Percentiles rank a stretch among this genome's conserved stretches.
These are phyloP conservation scores for Enteromius unitaeniatus DNA, from an alignment of 2,797 vertebrate species.

Conservation along the genomic window DNA sequence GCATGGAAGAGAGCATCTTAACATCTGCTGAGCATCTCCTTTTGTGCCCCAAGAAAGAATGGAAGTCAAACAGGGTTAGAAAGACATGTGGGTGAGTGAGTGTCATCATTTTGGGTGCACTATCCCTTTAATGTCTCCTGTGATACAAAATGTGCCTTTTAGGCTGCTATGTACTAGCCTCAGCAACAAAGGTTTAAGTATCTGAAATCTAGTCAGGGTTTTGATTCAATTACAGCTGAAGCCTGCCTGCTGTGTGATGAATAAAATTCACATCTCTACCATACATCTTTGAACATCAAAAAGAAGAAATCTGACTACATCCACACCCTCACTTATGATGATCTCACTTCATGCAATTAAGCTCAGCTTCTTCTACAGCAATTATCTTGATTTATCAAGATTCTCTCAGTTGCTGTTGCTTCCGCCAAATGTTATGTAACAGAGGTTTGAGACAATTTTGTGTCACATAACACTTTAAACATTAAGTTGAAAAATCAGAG, in stretches of 20 bases:
- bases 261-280: slow-evolving; percentile 15
- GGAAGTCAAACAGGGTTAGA: background rate
- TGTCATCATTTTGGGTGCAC: background rate
- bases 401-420: slow-evolving; percentile 52
- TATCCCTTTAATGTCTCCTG: background rate
- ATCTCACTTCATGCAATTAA: slow-evolving; percentile 45
- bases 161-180: background rate
- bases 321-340: slow-evolving; percentile 1
- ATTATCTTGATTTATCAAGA: slow-evolving; percentile 53
- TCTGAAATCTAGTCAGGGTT: slow-evolving; percentile 10
- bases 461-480: slow-evolving; percentile 61
- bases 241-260: slow-evolving; percentile 10
- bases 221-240: slow-evolving; percentile 25
- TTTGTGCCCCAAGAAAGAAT: background rate
- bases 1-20: background rate
- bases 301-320: slow-evolving; percentile 18
- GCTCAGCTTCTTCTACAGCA: slow-evolving; percentile 41
- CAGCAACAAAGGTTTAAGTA: background rate
- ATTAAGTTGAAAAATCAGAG: slow-evolving; percentile 66
- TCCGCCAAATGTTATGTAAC: slow-evolving; percentile 52
- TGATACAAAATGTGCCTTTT: background rate
- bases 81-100: background rate
- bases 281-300: slow-evolving; percentile 34
- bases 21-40: slow-evolving; percentile 3
- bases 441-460: slow-evolving; percentile 63